Percentiles rank a stretch among this genome's conserved stretches.
Conservation (phyloP, 2,888 invertebrate species). For the Cheilosia soror region DNA sequence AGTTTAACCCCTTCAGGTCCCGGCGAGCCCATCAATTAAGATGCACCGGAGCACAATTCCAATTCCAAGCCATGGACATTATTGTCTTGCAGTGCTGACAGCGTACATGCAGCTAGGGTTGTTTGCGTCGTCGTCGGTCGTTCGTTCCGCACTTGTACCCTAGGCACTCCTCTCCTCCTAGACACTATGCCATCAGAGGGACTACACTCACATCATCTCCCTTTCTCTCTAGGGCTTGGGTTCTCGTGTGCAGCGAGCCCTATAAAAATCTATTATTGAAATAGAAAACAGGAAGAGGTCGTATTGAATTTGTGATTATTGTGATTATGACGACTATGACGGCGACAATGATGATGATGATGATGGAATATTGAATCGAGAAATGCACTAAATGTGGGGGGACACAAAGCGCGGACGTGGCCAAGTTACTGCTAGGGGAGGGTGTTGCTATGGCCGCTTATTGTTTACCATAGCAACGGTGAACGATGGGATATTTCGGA, state of each 20-base stretch:
- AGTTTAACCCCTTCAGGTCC: conserved; percentile 32
- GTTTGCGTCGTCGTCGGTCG: conserved; percentile 37
- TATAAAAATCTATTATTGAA: conserved; percentile 73
- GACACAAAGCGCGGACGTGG: not conserved
- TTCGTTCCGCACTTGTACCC: conserved; percentile 66
- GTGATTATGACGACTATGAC: conserved; percentile 45
- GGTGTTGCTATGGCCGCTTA: conserved; percentile 4
- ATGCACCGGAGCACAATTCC: conserved; percentile 75
- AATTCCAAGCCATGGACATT: conserved; percentile 64
- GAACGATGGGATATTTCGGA: conserved; percentile 58
- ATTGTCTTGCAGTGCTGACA: conserved; percentile 67
- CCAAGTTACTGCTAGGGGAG: not conserved
- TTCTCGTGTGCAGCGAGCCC: conserved; percentile 54
- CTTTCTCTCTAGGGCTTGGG: conserved; percentile 20
- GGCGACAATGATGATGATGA: conserved; percentile 39
- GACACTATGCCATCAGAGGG: conserved; percentile 33
- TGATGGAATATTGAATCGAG: conserved; percentile 57
- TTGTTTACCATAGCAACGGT: conserved; percentile 36
- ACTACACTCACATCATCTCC: conserved; percentile 12
- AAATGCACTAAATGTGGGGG: conserved; percentile 40
- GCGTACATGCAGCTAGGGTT: conserved; percentile 58
- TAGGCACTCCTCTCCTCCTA: conserved; percentile 1
- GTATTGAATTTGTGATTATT: conserved; percentile 74
- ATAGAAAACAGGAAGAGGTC: conserved; percentile 74
- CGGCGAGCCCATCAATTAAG: conserved; percentile 64